Percentiles rank a stretch among this genome's conserved stretches.
phyloP scores from a whole-genome alignment of 2,888 invertebrate species.

The Apotomis betuletana region DNA sequence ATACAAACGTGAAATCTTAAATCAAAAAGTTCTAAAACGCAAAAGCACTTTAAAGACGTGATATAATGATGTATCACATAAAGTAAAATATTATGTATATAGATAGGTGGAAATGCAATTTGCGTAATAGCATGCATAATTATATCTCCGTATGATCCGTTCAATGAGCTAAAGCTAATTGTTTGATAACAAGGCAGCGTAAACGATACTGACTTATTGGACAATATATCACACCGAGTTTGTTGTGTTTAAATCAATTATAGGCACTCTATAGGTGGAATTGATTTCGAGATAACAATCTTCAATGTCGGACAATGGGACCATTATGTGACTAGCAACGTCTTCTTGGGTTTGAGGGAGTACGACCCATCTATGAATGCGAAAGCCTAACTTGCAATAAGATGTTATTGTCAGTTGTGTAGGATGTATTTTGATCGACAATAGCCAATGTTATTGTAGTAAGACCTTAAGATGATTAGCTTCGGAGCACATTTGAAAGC shows the following conservation, averaged over 20 bases:
- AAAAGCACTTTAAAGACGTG: too few species aligned
- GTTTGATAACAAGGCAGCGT: constrained; percentile 20
- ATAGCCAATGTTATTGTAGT: constrained; percentile 33
- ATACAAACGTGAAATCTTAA: too few species aligned
- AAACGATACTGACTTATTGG: constrained; percentile 22
- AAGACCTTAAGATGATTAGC: constrained; percentile 36
- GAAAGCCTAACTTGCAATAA: constrained; percentile 63
- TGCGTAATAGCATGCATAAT: constrained; percentile 9
- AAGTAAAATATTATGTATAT: background rate
- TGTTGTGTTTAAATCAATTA: constrained; percentile 45
- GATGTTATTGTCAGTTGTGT: constrained; percentile 66
- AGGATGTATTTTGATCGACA: constrained; percentile 62
- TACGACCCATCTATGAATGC: constrained; percentile 59
- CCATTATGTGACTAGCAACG: constrained; percentile 69
- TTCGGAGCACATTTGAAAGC: constrained; percentile 28
- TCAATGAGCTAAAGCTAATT: constrained; percentile 25
- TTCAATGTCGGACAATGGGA: constrained; percentile 66
- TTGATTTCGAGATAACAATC: constrained; percentile 62
- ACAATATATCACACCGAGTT: constrained; percentile 44
- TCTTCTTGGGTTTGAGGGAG: constrained; percentile 58
- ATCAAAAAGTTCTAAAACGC: too few species aligned
- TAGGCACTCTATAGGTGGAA: constrained; percentile 40
- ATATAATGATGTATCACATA: background rate
- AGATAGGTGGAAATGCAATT: too few species aligned
- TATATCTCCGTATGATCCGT: constrained; percentile 25